A percentile compares a stretch with the other conserved stretches of the same genome.
Evolutionary conservation across 2,888 invertebrate species (phyloP).

Genomic region (Rotaria magnacalcarata): DNA sequence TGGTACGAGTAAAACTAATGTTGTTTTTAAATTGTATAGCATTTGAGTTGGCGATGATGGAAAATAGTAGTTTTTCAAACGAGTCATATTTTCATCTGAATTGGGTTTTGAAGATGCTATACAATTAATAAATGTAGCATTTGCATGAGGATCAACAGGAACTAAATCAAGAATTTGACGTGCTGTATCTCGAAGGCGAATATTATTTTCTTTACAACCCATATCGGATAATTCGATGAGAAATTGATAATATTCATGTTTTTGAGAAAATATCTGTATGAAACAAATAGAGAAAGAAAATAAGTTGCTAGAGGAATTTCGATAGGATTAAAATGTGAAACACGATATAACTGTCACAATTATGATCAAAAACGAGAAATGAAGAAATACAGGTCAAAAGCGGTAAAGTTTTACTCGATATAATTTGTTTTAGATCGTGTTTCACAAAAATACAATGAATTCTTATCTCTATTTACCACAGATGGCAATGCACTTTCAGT

Average conservation of each 20-base stretch:
- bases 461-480: background rate
- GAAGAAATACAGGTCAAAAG: too few relatives aligned
- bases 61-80: conserved; percentile 64
- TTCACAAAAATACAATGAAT: too few relatives aligned
- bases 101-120: conserved; percentile 64
- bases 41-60: conserved; percentile 70
- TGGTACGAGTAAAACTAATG: conserved; percentile 86
- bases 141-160: conserved; percentile 65
- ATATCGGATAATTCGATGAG: conserved; percentile 74
- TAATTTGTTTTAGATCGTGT: too few relatives aligned
- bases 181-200: conserved; percentile 76
- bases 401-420: too few relatives aligned
- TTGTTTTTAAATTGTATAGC: conserved; percentile 63
- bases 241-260: conserved; percentile 63
- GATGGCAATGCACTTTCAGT: background rate
- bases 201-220: conserved; percentile 75
- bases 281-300: background rate
- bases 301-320: background rate
- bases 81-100: conserved; percentile 58
- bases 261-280: conserved; percentile 74
- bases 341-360: too few relatives aligned
- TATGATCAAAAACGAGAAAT: too few relatives aligned
- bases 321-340: too few relatives aligned
- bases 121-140: conserved; percentile 61
- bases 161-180: conserved; percentile 74